phyloP scores from a whole-genome alignment of 2,797 vertebrate species.

The Sus cebifrons region DNA sequence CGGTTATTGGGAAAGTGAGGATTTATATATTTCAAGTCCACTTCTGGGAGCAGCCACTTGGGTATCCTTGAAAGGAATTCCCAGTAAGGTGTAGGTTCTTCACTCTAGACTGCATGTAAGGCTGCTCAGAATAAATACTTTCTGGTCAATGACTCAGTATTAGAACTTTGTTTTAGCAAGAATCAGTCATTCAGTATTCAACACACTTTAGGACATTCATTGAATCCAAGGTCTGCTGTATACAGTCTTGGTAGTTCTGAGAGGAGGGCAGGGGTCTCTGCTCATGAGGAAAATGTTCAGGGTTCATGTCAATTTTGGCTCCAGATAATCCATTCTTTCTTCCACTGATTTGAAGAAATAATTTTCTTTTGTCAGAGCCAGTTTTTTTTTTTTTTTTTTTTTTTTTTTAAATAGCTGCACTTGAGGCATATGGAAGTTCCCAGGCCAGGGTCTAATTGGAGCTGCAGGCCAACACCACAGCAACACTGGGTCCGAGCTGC shows the following conservation, averaged over 20 bases:
- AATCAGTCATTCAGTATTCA: background rate
- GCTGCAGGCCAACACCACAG: no score
- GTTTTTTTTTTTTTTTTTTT: no score
- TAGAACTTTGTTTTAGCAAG: background rate
- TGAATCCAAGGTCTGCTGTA: background rate
- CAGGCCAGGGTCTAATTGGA: no score
- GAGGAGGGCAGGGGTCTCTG: background rate
- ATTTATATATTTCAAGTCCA: background rate
- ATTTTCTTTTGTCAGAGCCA: no score
- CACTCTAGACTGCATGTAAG: background rate
- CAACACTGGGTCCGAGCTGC: no score
- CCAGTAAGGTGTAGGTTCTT: background rate
- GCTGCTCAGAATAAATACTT: background rate
- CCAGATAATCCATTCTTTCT: background rate
- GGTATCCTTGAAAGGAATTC: background rate
- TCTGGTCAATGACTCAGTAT: background rate
- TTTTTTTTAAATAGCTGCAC: no score
- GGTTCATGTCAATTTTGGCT: background rate
- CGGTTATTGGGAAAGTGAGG: background rate
- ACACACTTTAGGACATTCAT: background rate
- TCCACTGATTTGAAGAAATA: slow-evolving; percentile 41
- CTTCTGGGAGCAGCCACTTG: background rate
- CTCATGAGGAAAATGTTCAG: background rate
- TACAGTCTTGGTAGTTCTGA: background rate
- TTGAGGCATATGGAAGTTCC: no score